Base-by-base conservation (phyloP, 2,888 invertebrate species). In the Opisthograptis luteolata region DNA sequence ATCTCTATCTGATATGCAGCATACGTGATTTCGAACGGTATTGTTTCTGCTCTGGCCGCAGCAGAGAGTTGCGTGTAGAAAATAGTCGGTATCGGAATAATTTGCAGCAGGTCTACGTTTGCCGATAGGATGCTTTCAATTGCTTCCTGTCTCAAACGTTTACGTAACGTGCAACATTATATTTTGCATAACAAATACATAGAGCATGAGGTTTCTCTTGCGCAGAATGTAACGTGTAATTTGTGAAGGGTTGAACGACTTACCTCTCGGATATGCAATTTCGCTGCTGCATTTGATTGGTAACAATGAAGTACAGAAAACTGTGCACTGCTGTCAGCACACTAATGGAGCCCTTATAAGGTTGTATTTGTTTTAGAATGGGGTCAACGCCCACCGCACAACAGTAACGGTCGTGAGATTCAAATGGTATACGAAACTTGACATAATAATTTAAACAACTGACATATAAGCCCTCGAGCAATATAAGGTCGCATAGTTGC, bases 301-400 rank as follows among this genome's bases (percentile, higher is more conserved):
- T 69, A 66, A 64, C 66, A 75, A 68, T 65, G 62, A 61, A 66
- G 67, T 63, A 73, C 56, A 67, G 73, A 69, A 69, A 70, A 74
- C 73, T 73, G 73, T 70, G 66, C 68, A 60, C 63, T 66, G 67
- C 58, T 68, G 71, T 70, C 65, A 61, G 55, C 57, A 44, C 70
- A 70, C 68, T 81, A 82, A 81, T 81, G 71, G 75, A 60, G 70
- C 73, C 80, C 82, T 76, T 83, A 76, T 79, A 79, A 70, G 80
- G 81, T 68, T 61, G 64, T 67, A 66, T 68, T 66, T 64, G 66
- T 69, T 63, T 55, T 59, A 64, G 66, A 81, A 79, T 71, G 63
- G 62, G 79, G 81, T 70, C 75, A 78, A 66, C 79, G 76, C 82
- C 81, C 73, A 82, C 80, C 54, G 52, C 45, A 46, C 68, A 78